Percentiles rank a stretch among this genome's conserved stretches.
phyloP scores from a whole-genome alignment of 2,797 vertebrate genomes.

The Lemur catta region DNA sequence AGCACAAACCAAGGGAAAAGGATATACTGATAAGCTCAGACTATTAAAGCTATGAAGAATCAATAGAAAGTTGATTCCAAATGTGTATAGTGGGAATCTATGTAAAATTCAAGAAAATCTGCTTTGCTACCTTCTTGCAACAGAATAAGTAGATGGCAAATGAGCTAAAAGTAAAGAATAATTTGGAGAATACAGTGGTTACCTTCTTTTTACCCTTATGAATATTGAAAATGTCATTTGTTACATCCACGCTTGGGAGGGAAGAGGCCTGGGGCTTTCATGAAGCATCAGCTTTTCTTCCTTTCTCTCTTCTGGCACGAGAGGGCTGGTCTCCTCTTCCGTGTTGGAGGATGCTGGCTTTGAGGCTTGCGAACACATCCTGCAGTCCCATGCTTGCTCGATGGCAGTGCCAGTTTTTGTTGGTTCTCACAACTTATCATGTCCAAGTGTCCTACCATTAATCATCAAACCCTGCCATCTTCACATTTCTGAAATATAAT shows the following conservation, averaged over 20 bases:
- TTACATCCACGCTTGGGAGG: neutral
- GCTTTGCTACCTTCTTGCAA: neutral
- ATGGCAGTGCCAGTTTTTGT: neutral
- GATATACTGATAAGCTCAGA: neutral
- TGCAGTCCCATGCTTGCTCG: neutral
- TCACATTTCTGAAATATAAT: neutral
- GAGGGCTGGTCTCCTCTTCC: neutral
- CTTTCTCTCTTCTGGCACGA: neutral
- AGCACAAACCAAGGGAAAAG: neutral
- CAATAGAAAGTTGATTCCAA: neutral
- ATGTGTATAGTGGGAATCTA: neutral
- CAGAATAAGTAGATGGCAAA: neutral
- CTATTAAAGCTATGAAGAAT: neutral
- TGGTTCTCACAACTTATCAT: neutral
- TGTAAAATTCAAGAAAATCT: neutral
- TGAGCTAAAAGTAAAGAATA: neutral
- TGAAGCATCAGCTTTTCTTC: neutral
- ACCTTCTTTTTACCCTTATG: neutral
- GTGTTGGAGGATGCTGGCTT: neutral
- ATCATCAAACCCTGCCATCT: slow-evolving; percentile 11
- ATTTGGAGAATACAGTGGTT: neutral
- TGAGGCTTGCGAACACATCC: neutral
- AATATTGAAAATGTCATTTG: neutral
- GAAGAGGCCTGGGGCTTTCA: neutral
- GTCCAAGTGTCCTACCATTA: slow-evolving; percentile 14